Conservation (phyloP, 2,113 vertebrate genomes). For the Isichthys henryi region DNA sequence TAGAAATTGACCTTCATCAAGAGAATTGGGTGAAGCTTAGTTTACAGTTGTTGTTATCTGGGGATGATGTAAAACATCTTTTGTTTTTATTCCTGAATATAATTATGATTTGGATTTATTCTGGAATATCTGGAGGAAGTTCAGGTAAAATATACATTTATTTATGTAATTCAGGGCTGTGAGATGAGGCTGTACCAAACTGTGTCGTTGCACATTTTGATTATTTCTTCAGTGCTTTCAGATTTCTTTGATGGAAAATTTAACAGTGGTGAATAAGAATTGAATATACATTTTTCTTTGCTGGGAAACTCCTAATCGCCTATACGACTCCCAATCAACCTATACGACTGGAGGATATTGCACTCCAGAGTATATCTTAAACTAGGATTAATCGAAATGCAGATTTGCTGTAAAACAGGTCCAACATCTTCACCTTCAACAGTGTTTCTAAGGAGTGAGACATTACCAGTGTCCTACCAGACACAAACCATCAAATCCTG, state of each 20-base stretch:
- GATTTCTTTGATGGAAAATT: not conserved
- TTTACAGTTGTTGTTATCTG: not conserved
- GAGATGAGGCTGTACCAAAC: not conserved
- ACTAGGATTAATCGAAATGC: not conserved
- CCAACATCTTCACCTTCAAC: not conserved
- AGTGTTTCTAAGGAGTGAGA: not conserved
- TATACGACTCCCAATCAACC: too few species aligned
- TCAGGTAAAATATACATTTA: not conserved
- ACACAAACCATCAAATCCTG: not conserved
- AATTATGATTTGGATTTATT: not conserved
- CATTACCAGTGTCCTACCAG: not conserved
- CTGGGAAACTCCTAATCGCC: not conserved
- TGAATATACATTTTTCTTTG: not conserved
- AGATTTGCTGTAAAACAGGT: not conserved
- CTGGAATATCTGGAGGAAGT: not conserved
- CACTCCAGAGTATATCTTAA: not conserved
- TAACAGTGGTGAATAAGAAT: not conserved
- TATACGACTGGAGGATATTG: not conserved
- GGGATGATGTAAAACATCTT: not conserved
- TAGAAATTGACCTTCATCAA: not conserved
- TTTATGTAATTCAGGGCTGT: not conserved
- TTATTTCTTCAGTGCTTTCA: not conserved
- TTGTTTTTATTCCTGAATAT: not conserved
- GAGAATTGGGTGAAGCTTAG: not conserved
- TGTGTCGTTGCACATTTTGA: not conserved